Percentiles rank a stretch among this genome's conserved stretches.
phyloP scores from a whole-genome alignment of 2,113 vertebrate species.

The Brienomyrus longianalis region DNA sequence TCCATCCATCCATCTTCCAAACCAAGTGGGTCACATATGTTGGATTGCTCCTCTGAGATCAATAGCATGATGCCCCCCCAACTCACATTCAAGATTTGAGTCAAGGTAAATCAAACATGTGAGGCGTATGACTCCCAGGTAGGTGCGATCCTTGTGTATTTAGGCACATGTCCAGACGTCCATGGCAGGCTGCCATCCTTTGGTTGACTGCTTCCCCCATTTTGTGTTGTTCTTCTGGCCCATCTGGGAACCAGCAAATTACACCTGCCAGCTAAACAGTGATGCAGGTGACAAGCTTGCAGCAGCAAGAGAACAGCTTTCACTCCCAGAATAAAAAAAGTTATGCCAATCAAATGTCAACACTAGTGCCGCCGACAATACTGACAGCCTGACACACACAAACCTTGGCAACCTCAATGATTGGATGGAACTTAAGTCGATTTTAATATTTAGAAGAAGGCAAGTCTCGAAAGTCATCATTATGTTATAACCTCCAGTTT shows the following conservation, averaged over 20 bases:
- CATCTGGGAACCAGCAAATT: constrained; percentile 10
- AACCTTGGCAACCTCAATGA: background rate
- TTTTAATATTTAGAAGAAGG: background rate
- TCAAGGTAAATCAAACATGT: background rate
- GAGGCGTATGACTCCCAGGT: background rate
- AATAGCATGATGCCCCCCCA: background rate
- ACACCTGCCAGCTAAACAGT: background rate
- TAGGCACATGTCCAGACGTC: background rate
- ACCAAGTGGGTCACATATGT: background rate
- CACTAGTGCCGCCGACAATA: background rate
- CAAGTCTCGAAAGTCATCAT: constrained; percentile 10
- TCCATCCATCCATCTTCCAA: too few relatives aligned
- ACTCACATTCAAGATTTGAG: background rate
- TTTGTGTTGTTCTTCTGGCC: background rate
- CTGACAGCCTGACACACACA: background rate
- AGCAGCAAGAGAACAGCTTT: background rate
- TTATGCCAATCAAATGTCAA: constrained; percentile 15
- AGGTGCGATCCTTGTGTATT: background rate
- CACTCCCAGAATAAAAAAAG: constrained; percentile 3
- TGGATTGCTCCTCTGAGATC: background rate
- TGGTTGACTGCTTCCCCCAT: background rate
- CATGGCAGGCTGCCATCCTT: background rate
- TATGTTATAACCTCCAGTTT: constrained; percentile 21
- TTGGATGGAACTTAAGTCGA: background rate
- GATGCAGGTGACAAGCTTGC: background rate